These are phyloP conservation scores for Reticulitermes speratus DNA, from an alignment of 1,140 invertebrate species.

Conservation along the genomic window DNA sequence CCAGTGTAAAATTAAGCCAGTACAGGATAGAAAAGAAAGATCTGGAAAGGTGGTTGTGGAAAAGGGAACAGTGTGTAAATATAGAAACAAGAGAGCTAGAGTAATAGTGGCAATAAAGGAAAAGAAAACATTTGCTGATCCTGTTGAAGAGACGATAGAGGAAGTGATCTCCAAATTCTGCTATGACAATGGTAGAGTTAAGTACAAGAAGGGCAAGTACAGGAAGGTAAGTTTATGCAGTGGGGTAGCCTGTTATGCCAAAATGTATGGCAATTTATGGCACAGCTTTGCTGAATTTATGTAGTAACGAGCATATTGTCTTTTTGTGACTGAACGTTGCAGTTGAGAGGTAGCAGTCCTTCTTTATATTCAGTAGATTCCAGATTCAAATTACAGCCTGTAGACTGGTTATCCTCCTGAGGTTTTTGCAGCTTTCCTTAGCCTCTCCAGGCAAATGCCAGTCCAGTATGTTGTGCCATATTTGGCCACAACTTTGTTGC, in stretches of 20 bases:
- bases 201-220: conserved; percentile 35
- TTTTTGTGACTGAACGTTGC: too few species aligned
- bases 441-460: too few species aligned
- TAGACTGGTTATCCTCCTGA: too few species aligned
- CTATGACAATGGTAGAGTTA: conserved; percentile 17
- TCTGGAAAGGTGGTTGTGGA: background rate
- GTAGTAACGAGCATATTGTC: too few species aligned
- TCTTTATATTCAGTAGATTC: too few species aligned
- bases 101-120: background rate
- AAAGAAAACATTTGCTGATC: background rate
- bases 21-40: background rate
- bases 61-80: background rate
- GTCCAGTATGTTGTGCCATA: too few species aligned
- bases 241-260: too few species aligned
- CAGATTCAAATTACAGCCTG: too few species aligned
- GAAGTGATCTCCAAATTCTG: conserved; percentile 24
- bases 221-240: conserved; percentile 23
- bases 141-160: conserved; percentile 30
- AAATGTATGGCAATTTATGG: background rate
- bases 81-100: background rate
- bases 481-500: too few species aligned
- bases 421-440: too few species aligned
- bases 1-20: background rate
- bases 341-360: too few species aligned
- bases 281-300: too few species aligned